A percentile compares a stretch with the other conserved stretches of the same genome.
Evolutionary conservation across 2,888 invertebrate genomes (phyloP).

Genomic region (Lasioglossum morio): DNA sequence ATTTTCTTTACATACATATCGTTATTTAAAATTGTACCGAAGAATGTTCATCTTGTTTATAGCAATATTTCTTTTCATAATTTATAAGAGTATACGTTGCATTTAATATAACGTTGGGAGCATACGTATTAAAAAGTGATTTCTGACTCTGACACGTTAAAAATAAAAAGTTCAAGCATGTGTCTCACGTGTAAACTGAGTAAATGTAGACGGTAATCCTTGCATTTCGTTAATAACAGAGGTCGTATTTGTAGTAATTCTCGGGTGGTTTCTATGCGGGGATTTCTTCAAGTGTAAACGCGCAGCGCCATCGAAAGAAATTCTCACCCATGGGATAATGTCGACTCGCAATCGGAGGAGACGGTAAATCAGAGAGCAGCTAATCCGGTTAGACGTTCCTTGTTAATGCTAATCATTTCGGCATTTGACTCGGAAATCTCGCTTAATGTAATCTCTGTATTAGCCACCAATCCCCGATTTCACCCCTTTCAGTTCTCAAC

Average conservation of each 20-base stretch:
- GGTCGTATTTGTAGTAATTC: not conserved
- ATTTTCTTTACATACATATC: too few relatives aligned
- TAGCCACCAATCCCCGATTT: slow-evolving; percentile 59
- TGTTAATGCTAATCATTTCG: slow-evolving; percentile 69
- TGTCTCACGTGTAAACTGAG: not conserved
- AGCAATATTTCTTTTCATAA: not conserved
- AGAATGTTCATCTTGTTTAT: too few relatives aligned
- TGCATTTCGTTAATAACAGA: not conserved
- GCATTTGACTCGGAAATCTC: slow-evolving; percentile 70
- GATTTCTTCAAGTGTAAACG: not conserved
- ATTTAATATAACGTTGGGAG: not conserved
- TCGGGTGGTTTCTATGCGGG: not conserved
- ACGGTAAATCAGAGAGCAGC: slow-evolving; percentile 57
- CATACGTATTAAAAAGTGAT: not conserved
- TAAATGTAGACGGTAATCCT: not conserved
- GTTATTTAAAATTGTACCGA: too few relatives aligned
- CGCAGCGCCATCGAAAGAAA: slow-evolving; percentile 26
- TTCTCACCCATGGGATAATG: slow-evolving; percentile 14
- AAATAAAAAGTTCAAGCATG: not conserved
- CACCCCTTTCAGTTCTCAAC: slow-evolving; percentile 51
- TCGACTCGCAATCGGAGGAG: slow-evolving; percentile 16
- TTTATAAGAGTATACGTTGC: not conserved
- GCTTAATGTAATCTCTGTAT: slow-evolving; percentile 75
- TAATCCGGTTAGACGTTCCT: slow-evolving; percentile 51
- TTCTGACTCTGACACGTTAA: not conserved